phyloP scores from a whole-genome alignment of 2,797 vertebrate genomes.

The Lemur catta region DNA sequence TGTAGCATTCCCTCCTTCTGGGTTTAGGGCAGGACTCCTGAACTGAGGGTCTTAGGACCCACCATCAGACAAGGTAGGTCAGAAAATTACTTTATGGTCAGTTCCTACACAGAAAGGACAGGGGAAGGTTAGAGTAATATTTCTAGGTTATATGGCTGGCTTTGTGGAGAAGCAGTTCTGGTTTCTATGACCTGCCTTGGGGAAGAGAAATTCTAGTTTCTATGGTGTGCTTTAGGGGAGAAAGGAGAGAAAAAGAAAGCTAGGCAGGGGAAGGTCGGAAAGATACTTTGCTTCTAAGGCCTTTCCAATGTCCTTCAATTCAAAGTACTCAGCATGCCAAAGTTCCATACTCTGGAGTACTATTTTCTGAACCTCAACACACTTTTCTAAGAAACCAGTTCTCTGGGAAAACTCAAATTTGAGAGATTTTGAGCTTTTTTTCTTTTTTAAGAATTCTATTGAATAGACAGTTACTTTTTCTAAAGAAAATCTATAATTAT shows the following conservation, averaged over 20 bases:
- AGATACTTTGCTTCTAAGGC: neutral
- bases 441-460: neutral
- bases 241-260: neutral
- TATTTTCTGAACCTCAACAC: neutral
- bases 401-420: neutral
- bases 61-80: neutral
- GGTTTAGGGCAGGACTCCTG: neutral
- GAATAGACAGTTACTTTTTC: neutral
- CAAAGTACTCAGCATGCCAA: neutral
- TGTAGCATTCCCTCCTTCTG: neutral
- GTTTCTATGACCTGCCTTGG: neutral
- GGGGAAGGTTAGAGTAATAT: neutral
- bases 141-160: neutral
- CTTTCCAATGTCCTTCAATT: neutral
- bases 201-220: neutral
- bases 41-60: neutral
- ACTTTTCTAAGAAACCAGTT: constrained; percentile 31
- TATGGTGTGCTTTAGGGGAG: neutral
- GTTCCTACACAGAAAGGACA: neutral
- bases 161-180: neutral
- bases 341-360: neutral
- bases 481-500: neutral
- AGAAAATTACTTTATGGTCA: neutral
- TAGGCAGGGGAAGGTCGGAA: neutral
- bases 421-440: neutral